Evolutionary conservation across 2,888 invertebrate species (phyloP), one percentile per base, ranked within the genome.

Genomic region (Germaria angustata): DNA sequence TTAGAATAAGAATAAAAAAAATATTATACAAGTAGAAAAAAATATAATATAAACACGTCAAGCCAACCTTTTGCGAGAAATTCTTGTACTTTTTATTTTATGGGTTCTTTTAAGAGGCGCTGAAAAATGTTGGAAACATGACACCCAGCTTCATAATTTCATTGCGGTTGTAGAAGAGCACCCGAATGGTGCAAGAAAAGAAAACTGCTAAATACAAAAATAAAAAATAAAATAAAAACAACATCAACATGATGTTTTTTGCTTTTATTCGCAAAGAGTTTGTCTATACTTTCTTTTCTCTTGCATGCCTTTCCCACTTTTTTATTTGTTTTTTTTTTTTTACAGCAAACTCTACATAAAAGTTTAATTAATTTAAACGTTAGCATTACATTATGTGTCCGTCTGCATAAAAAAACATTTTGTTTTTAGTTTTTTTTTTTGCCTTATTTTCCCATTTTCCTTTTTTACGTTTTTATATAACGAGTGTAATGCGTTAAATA

Each of bases 361-460:
- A 81, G 68, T 78, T 78, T 78, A 81, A 81, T 78, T 73, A 73
- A 81, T 69, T 81, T 78, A 78, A 77, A 81, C 63, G 73, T 78
- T 78, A 69, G 73, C 68, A 78, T 75, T 78, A 81, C 72, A 72
- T 41, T 7, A 9, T 32, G 2, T 69, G 61, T 72, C 44, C 34
- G 44, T 55, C 11, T 46, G 55, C 13, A 6, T 59, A 7, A 13
- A 34, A 39, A 49, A 24, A 8, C 36, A 39, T 49, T 72, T 61
- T 65, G 1, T 24, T 41, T 61, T 39, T 36, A 15, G n/a, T 49
- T 72, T 61, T 65, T 1, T 24, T 28, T 44, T 32, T 17, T 17
- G n/a, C 2, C 6, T 24, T 46, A 44, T 41, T 1, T 28, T 17
- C 8, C 20, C 2, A 1, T 39, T 17, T 34, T 28, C 2, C 32